These are phyloP conservation scores for Polydrusus cervinus DNA, from an alignment of 2,888 invertebrate species.

Conservation along the genomic window DNA sequence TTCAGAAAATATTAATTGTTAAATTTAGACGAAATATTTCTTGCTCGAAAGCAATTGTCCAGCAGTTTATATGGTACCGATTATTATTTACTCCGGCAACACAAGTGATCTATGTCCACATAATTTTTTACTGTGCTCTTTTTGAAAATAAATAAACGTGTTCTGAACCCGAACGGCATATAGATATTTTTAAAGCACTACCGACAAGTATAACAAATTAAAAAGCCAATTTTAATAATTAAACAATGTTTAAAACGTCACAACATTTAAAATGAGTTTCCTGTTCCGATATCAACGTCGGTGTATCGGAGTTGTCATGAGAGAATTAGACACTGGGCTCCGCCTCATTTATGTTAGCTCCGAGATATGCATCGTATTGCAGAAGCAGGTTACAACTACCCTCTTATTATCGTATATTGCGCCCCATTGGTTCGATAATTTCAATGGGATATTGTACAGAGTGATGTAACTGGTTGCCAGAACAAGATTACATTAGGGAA, in stretches of 20 bases:
- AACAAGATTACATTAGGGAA: neutral
- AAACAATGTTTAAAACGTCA: conserved; percentile 1
- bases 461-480: neutral
- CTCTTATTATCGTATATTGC: conserved; percentile 44
- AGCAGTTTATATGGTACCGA: too few species aligned
- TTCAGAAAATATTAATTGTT: too few species aligned
- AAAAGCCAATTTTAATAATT: neutral
- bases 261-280: conserved; percentile 33
- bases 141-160: too few species aligned
- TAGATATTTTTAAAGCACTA: neutral
- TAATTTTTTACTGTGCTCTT: too few species aligned
- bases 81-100: too few species aligned
- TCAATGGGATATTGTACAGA: conserved; percentile 10
- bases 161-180: too few species aligned
- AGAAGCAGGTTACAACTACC: conserved; percentile 42
- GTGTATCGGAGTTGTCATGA: conserved; percentile 44
- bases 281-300: conserved; percentile 34
- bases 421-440: conserved; percentile 39
- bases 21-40: too few species aligned
- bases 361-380: conserved; percentile 51
- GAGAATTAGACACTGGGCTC: conserved; percentile 56
- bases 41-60: too few species aligned
- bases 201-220: too few species aligned
- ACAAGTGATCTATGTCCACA: too few species aligned
- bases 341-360: conserved; percentile 64